Percentiles rank a stretch among this genome's conserved stretches.
Evolutionary conservation across 2,113 vertebrate genomes (phyloP).

Genomic region (Eudyptes chrysolophus): DNA sequence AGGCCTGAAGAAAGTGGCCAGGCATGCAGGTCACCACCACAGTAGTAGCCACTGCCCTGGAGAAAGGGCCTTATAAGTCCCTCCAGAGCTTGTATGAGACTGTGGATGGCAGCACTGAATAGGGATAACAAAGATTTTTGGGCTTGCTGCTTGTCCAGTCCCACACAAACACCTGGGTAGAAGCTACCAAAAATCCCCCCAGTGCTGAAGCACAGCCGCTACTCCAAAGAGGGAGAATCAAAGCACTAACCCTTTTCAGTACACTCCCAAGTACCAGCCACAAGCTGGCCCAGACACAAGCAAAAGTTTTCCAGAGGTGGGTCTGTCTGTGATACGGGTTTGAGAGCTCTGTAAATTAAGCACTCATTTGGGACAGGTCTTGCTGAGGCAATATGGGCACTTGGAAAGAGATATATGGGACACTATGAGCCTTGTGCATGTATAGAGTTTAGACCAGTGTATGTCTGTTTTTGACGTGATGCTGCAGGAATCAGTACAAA

Average conservation of each 20-base stretch:
- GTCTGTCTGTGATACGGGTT: background rate
- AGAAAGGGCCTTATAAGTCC: background rate
- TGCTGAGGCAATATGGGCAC: background rate
- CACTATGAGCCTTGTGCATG: fast-evolving
- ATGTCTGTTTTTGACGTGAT: background rate
- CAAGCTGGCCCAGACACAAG: background rate
- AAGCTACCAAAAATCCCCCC: background rate
- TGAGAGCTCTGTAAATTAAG: background rate
- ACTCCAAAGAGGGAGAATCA: background rate
- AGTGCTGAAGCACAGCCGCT: background rate
- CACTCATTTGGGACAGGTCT: background rate
- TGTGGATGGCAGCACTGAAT: background rate
- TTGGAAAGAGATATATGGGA: background rate
- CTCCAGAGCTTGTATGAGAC: background rate
- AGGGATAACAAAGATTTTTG: background rate
- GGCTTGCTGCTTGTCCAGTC: background rate
- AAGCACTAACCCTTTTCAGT: background rate
- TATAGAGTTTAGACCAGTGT: background rate
- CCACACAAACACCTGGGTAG: background rate
- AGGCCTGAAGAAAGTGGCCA: background rate
- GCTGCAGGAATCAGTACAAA: background rate
- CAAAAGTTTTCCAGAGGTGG: background rate
- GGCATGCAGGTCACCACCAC: background rate
- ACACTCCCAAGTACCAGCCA: background rate
- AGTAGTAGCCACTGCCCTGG: background rate